Percentiles rank a stretch among this genome's conserved stretches.
Evolutionary conservation across 2,113 vertebrate species (phyloP).

Genomic region (Saguinus midas): DNA sequence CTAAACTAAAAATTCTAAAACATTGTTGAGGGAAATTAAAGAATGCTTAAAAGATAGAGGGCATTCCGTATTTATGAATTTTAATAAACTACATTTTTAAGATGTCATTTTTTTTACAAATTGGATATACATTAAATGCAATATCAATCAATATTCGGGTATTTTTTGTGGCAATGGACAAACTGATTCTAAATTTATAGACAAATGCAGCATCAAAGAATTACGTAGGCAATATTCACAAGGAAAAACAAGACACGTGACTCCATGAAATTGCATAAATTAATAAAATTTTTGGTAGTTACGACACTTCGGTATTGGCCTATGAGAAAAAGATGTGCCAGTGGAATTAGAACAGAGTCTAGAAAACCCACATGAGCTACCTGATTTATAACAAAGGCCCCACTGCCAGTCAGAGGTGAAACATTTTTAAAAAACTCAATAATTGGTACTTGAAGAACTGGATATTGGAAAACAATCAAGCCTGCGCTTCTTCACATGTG

Average conservation of each 20-base stretch:
- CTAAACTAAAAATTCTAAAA: not conserved
- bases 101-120: not conserved
- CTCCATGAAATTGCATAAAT: no score
- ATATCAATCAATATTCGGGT: not conserved
- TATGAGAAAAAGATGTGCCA: no score
- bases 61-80: not conserved
- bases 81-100: not conserved
- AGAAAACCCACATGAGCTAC: not conserved
- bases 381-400: not conserved
- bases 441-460: not conserved
- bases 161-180: not conserved
- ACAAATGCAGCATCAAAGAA: not conserved
- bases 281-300: no score
- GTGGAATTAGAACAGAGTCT: fast-evolving
- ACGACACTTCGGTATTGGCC: fast-evolving
- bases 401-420: fast-evolving
- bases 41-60: not conserved
- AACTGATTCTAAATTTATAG: not conserved
- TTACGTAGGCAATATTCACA: not conserved
- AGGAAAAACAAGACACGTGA: not conserved
- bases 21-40: not conserved
- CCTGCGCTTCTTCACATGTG: no score
- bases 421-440: not conserved
- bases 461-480: not conserved
- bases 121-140: no score